These are phyloP conservation scores for Contarinia nasturtii DNA, from an alignment of 1,140 invertebrate species.

Conservation along the genomic window DNA sequence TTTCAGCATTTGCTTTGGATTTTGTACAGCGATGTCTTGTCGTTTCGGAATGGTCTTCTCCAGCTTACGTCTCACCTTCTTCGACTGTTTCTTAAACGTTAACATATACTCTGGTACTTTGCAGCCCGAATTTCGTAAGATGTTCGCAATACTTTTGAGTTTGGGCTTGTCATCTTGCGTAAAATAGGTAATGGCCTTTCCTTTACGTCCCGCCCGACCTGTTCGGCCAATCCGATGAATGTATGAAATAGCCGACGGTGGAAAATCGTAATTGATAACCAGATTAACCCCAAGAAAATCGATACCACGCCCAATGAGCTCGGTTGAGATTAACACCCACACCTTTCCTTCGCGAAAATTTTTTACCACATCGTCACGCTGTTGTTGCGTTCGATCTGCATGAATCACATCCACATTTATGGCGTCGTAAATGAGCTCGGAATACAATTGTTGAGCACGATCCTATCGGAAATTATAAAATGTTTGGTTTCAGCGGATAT, in stretches of 20 bases:
- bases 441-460: conserved; percentile 78
- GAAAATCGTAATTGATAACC: conserved; percentile 97
- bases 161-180: conserved; percentile 70
- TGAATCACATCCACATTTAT: conserved; percentile 91
- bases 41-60: conserved; percentile 34
- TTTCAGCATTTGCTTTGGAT: not conserved
- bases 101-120: conserved; percentile 81
- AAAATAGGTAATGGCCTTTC: conserved; percentile 87
- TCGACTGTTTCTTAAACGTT: conserved; percentile 48
- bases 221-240: conserved; percentile 82
- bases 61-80: conserved; percentile 40
- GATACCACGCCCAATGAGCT: conserved; percentile 90
- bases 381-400: conserved; percentile 69
- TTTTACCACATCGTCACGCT: conserved; percentile 76
- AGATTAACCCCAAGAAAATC: conserved; percentile 95
- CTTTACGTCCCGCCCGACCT: conserved; percentile 74
- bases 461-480: conserved; percentile 38
- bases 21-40: conserved; percentile 36
- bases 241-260: conserved; percentile 77
- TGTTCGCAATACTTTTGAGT: conserved; percentile 68
- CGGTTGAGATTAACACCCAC: conserved; percentile 93
- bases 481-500: not conserved
- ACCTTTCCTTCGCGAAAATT: conserved; percentile 82
- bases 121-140: conserved; percentile 76
- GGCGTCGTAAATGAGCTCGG: conserved; percentile 79